phyloP scores from a whole-genome alignment of 2,113 vertebrate genomes.

The Clarias batrachus region DNA sequence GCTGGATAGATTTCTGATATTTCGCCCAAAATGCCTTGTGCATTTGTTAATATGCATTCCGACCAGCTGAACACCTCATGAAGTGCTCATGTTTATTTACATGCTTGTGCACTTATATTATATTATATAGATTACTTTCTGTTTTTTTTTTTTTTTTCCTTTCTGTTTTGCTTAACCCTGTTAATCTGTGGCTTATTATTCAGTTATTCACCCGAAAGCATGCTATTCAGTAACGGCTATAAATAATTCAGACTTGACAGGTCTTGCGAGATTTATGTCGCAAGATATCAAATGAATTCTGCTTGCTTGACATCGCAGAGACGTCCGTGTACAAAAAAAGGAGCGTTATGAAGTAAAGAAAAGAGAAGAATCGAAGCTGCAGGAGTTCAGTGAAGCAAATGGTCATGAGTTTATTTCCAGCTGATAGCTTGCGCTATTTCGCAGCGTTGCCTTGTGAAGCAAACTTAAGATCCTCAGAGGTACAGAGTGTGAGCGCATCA shows the following conservation, averaged over 20 bases:
- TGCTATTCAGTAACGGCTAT: not conserved
- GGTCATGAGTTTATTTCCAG: constrained; percentile 21
- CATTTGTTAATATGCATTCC: not conserved
- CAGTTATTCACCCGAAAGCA: not conserved
- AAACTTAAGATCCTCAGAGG: not conserved
- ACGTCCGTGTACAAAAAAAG: not conserved
- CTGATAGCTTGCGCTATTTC: constrained; percentile 10
- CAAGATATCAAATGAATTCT: constrained; percentile 13
- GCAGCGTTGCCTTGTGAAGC: not conserved
- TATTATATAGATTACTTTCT: not conserved
- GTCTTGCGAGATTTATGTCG: constrained; percentile 1
- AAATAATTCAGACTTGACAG: constrained; percentile 3
- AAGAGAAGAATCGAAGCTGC: not conserved
- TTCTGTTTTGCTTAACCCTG: not conserved
- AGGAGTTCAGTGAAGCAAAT: not conserved
- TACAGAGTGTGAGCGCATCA: not conserved
- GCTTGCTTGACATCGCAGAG: not conserved
- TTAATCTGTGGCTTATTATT: not conserved
- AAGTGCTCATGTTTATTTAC: not conserved
- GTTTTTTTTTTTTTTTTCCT: not conserved
- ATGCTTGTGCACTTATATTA: not conserved
- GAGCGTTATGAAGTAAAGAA: not conserved
- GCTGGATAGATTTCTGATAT: not conserved
- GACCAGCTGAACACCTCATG: not conserved
- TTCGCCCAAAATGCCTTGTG: not conserved